Percentiles rank a stretch among this genome's conserved stretches.
phyloP scores from a whole-genome alignment of 2,113 vertebrate genomes.

The Spea multiplicata region DNA sequence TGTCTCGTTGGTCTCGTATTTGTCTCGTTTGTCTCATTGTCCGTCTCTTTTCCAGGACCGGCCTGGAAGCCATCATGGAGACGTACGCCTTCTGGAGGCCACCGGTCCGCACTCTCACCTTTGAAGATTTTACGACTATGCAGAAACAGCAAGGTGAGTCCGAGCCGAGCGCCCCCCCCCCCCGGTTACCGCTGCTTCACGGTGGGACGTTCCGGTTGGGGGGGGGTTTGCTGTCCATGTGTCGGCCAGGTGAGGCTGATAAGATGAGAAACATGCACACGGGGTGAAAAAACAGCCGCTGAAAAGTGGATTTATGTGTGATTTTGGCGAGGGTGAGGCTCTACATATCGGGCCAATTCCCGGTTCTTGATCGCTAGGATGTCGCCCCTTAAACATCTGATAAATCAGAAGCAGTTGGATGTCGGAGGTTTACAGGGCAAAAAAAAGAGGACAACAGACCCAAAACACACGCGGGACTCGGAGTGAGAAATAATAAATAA shows the following conservation, averaged over 20 bases:
- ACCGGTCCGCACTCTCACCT: slow-evolving; percentile 92
- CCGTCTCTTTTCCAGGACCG: slow-evolving; percentile 74
- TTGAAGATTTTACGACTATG: slow-evolving; percentile 98
- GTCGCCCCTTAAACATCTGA: too few species aligned
- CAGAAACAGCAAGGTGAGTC: slow-evolving; percentile 94
- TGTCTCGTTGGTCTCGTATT: too few species aligned
- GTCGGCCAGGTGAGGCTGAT: accelerated
- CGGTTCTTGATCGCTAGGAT: too few species aligned
- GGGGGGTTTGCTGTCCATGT: not conserved
- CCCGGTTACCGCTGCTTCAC: too few species aligned
- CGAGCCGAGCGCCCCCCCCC: not conserved
- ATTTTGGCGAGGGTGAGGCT: not conserved
- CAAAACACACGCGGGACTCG: too few species aligned
- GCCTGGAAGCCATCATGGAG: slow-evolving; percentile 98
- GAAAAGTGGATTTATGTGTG: slow-evolving; percentile 20
- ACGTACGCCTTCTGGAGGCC: slow-evolving; percentile 99
- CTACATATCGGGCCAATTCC: not conserved
- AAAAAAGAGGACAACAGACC: too few species aligned
- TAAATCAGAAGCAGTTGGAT: too few species aligned
- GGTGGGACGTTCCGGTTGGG: not conserved
- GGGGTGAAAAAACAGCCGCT: slow-evolving; percentile 21
- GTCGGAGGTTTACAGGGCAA: too few species aligned
- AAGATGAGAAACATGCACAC: slow-evolving; percentile 14
- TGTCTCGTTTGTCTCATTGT: slow-evolving; percentile 44
- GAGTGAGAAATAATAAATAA: too few species aligned